These are phyloP conservation scores for Brachionus rotundiformis DNA, from an alignment of 1,140 invertebrate genomes.

Conservation along the genomic window DNA sequence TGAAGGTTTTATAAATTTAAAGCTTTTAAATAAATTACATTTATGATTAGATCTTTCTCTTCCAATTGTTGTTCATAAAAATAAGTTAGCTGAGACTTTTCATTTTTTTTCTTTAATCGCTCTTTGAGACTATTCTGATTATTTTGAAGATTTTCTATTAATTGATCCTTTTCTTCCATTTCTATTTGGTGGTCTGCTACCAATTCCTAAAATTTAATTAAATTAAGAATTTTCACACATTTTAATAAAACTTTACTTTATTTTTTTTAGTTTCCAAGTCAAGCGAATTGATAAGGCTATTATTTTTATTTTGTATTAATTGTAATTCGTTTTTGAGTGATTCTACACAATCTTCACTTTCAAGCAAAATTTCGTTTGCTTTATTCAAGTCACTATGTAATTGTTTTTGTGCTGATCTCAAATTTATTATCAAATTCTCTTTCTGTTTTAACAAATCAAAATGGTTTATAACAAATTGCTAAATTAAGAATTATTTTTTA, in stretches of 20 bases:
- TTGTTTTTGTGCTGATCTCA: conserved; percentile 21
- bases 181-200: conserved; percentile 16
- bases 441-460: conserved; percentile 41
- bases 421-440: conserved; percentile 45
- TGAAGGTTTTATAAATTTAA: no score
- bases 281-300: not conserved
- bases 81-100: conserved; percentile 20
- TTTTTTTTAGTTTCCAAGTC: not conserved
- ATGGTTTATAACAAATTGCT: conserved; percentile 23
- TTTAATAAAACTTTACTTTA: not conserved
- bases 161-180: not conserved
- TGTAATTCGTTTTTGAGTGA: conserved; percentile 25
- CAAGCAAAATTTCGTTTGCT: conserved; percentile 31
- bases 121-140: not conserved
- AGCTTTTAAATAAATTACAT: conserved; percentile 19
- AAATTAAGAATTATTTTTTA: not conserved
- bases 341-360: conserved; percentile 36
- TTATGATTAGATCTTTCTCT: conserved; percentile 7
- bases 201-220: not conserved
- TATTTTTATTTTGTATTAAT: not conserved
- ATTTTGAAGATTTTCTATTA: not conserved
- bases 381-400: conserved; percentile 13
- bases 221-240: not conserved
- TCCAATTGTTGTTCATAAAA: conserved; percentile 40
- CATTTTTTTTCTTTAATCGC: conserved; percentile 29